Evolutionary conservation across 2,797 vertebrate species (phyloP), one percentile per base, ranked within the genome.

Genomic region (Gymnocypris eckloni): DNA sequence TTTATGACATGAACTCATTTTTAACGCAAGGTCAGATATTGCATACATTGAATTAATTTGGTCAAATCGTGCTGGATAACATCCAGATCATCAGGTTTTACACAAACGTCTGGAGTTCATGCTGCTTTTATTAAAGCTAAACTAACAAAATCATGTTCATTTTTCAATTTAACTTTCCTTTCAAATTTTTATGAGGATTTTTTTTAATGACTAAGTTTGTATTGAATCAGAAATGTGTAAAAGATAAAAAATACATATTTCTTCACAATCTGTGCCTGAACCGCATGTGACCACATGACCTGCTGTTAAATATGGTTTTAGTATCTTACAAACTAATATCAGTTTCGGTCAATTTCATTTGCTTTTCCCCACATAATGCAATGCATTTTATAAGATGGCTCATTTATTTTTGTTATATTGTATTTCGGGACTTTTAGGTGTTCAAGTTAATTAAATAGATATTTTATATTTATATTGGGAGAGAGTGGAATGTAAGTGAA

Each of bases 181-280:
- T 73, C 6, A 10, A 28, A 28, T 52, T 18, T 3, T 45, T 48
- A 72, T 25, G 12, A 73, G 16, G 50, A 15, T 70, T 20, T 69
- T 15, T 15, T 16, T 16, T 50, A 25, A 25, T 61, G 22, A 45
- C 11, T 25, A 72, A 25, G 28, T 33, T 8, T 45, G 45, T 33
- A 11, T 52, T 89, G 87, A 70, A 90, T 93, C 90, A 91, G 84
- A 86, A 91, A 89, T 94, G 93, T 92, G 81, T 91, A 89, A 43
- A 52, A 52, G 1, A 50, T 5, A 43, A 45, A 45, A 45, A 0
- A 52, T 2, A 16, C 1, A 16, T 52, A 16, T 52, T 16, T 54
- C 93, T 93, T 94, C 73, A 77, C 64, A 61, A 61, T 86, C 7
- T 54, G 61, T 15, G 48, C n/a, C 33, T 67, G 43, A 50, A 59